Percentiles rank a stretch among this genome's conserved stretches.
phyloP scores from a whole-genome alignment of 2,888 invertebrate genomes.

The Cecidostiba fungosa region DNA sequence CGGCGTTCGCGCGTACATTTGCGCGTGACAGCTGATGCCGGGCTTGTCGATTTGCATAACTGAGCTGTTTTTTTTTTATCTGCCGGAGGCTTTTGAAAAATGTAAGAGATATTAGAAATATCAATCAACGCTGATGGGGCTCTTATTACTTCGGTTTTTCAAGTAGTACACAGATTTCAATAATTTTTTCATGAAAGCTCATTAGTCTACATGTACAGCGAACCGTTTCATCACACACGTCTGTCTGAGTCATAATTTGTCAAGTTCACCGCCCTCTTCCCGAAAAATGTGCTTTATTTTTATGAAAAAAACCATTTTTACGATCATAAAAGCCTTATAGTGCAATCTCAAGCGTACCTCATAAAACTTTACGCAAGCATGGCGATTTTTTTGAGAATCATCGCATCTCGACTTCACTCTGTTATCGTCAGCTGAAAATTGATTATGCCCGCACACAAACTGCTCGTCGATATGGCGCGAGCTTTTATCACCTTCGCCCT shows the following conservation, averaged over 20 bases:
- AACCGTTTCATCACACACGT: neutral
- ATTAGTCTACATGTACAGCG: neutral
- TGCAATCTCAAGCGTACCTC: neutral
- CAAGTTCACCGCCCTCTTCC: neutral
- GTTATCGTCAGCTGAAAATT: slow-evolving; percentile 32
- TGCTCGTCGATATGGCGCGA: slow-evolving; percentile 9
- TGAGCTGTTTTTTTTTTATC: slow-evolving; percentile 1
- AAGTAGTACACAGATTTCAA: neutral
- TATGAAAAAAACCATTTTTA: neutral
- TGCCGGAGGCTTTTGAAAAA: neutral
- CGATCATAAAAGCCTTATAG: neutral
- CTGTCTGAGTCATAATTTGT: neutral
- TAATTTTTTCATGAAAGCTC: slow-evolving; percentile 25
- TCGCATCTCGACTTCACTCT: neutral
- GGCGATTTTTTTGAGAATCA: neutral
- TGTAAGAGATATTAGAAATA: slow-evolving; percentile 16
- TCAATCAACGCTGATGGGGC: neutral
- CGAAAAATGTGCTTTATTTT: neutral
- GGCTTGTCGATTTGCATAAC: slow-evolving; percentile 35
- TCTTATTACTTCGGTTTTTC: slow-evolving; percentile 11
- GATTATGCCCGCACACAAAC: slow-evolving; percentile 43
- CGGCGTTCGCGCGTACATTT: neutral
- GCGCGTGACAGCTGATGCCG: neutral
- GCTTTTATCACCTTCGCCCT: slow-evolving; percentile 38
- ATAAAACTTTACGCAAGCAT: neutral